These are phyloP conservation scores for Hyposoter didymator DNA, from an alignment of 2,888 invertebrate species.

Conservation along the genomic window DNA sequence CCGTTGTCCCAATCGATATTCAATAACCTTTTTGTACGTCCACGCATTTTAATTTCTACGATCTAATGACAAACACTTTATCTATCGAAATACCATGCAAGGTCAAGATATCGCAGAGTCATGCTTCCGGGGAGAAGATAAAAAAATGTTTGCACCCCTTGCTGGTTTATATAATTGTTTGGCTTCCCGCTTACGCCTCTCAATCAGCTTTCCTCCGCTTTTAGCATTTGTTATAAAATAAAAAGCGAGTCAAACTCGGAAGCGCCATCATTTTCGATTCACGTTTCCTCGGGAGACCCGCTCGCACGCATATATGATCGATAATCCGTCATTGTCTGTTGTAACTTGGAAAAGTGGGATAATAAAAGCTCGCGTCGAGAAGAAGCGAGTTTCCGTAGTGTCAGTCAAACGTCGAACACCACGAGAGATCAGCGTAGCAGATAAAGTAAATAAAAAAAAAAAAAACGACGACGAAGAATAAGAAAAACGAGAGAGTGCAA, in stretches of 20 bases:
- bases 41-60: not conserved
- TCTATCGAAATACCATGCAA: not conserved
- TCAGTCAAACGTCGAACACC: constrained; percentile 47
- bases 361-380: constrained; percentile 29
- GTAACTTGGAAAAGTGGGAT: constrained; percentile 30
- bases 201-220: not conserved
- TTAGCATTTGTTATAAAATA: not conserved
- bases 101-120: not conserved
- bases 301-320: constrained; percentile 26
- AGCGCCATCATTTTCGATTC: not conserved
- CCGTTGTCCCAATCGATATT: not conserved
- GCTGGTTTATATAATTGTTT: no score
- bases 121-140: not conserved
- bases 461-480: constrained; percentile 4
- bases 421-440: not conserved
- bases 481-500: not conserved
- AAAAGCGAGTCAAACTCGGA: not conserved
- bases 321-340: constrained; percentile 49
- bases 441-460: constrained; percentile 25
- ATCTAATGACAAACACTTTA: not conserved
- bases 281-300: not conserved
- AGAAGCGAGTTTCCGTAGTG: constrained; percentile 33
- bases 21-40: not conserved
- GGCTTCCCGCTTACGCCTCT: not conserved
- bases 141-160: not conserved